Evolutionary conservation across 2,113 vertebrate genomes (phyloP), one percentile per base, ranked within the genome.

Genomic region (Oryzias javanicus): DNA sequence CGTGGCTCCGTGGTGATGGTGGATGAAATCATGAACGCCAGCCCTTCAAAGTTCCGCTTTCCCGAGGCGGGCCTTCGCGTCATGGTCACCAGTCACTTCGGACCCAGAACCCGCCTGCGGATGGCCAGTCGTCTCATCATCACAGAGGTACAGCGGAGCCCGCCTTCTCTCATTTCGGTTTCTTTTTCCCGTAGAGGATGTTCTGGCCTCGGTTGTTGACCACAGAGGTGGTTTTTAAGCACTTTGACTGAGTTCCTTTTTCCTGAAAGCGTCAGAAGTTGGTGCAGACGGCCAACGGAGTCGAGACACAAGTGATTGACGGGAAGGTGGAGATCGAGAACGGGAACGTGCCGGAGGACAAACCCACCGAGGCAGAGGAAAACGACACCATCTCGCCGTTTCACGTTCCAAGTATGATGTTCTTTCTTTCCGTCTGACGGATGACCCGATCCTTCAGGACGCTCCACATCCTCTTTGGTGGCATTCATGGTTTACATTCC

Each of bases 121-220:
- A 98, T 98, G 96, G 96, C 96, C 49, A 98, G 96, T 79, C 90
- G 96, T 54, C 93, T 98, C 77, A 98, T 98, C 72, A 98, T 98
- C 58, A 98, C 96, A 0, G 96, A 98, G 94, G 96, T 98, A 79
- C 62, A 74, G 68, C 24, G 18, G 56, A 52, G 57, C n/a, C 22
- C 46, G 35, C 3, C 16, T 7, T 16, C 15, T 51, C 5, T 18
- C 10, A 18, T 47, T 47, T 18, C 45, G 5, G 6, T 8, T 64
- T 4, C 0, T 15, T 54, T 3, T 3, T 25, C 5, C 25, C 25
- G 4, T 27, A 5, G 5, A 27, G 25, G 25, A 27, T 27, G 25
- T 27, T 27, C 4, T 27, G 4, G 6, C 6, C 25, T 5, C 6
- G 25, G 25, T 5, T 27, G 25, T 4, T 5, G 25, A 5, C 25